Percentiles rank a stretch among this genome's conserved stretches.
These are phyloP conservation scores for Nannoperca australis DNA, from an alignment of 2,797 vertebrate genomes.

Conservation along the genomic window DNA sequence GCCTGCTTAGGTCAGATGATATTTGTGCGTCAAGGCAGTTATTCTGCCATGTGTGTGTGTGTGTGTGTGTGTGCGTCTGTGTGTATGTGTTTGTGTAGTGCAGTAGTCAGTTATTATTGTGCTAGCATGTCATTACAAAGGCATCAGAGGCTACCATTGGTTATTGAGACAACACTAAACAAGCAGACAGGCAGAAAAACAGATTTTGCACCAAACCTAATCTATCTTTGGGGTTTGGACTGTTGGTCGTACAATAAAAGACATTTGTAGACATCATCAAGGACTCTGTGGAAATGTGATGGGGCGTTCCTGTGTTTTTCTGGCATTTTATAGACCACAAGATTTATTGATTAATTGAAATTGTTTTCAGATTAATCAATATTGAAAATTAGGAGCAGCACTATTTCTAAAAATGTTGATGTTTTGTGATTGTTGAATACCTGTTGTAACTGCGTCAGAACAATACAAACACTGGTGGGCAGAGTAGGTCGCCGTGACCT, in stretches of 20 bases:
- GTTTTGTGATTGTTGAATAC: conserved; percentile 3
- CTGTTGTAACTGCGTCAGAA: background rate
- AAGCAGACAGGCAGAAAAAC: conserved; percentile 74
- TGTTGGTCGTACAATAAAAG: background rate
- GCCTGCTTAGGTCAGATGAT: conserved; percentile 82
- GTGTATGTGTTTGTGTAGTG: conserved; percentile 67
- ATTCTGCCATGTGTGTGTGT: conserved; percentile 56
- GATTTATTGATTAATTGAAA: background rate
- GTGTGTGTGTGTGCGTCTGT: conserved; percentile 58
- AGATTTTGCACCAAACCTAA: conserved; percentile 23
- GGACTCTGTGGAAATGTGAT: background rate
- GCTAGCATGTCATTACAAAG: conserved; percentile 81
- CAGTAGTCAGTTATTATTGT: conserved; percentile 81
- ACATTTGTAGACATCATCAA: background rate
- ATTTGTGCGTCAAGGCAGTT: conserved; percentile 78
- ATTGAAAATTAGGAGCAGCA: background rate
- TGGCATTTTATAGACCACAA: background rate
- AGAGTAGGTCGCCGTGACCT: conserved; percentile 43
- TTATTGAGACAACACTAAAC: conserved; percentile 78
- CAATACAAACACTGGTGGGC: conserved; percentile 10
- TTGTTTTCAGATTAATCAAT: background rate
- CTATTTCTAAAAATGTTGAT: background rate
- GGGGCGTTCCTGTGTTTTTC: background rate
- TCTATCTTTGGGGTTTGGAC: background rate
- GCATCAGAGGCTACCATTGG: conserved; percentile 79